Evolutionary conservation across 1,140 invertebrate genomes (phyloP).

Genomic region (Oryzaephilus surinamensis): DNA sequence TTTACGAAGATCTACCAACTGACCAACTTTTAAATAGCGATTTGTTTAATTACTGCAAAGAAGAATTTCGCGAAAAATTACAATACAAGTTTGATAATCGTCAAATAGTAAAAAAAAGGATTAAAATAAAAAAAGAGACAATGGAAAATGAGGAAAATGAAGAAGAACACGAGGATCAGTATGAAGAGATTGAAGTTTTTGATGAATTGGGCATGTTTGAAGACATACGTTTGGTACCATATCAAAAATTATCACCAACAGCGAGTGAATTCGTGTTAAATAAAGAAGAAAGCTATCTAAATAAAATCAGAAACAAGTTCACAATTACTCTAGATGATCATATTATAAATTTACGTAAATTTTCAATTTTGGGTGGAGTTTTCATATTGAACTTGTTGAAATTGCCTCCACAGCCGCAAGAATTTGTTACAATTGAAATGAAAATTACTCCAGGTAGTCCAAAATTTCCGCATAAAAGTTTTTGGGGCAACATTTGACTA

Average conservation of each 20-base stretch:
- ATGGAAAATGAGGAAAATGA: too few relatives aligned
- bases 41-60: too few relatives aligned
- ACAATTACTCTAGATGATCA: slow-evolving; percentile 3
- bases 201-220: slow-evolving; percentile 15
- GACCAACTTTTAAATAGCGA: too few relatives aligned
- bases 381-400: slow-evolving; percentile 52
- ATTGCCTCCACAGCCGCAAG: slow-evolving; percentile 53
- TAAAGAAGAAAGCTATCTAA: slow-evolving; percentile 17
- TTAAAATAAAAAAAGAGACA: too few relatives aligned
- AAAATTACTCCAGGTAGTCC: slow-evolving; percentile 37
- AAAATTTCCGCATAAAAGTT: background rate
- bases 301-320: background rate
- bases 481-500: background rate
- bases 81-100: too few relatives aligned
- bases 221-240: slow-evolving; percentile 26
- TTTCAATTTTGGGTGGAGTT: slow-evolving; percentile 52
- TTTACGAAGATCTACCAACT: background rate
- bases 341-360: slow-evolving; percentile 52
- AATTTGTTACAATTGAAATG: slow-evolving; percentile 35
- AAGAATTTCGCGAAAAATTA: too few relatives aligned
- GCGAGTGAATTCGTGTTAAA: slow-evolving; percentile 17
- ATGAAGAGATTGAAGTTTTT: too few relatives aligned
- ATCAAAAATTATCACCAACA: slow-evolving; percentile 27
- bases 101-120: too few relatives aligned
- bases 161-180: too few relatives aligned